Evolutionary conservation across 1,140 invertebrate species (phyloP).

Genomic region (Drosophila auraria): DNA sequence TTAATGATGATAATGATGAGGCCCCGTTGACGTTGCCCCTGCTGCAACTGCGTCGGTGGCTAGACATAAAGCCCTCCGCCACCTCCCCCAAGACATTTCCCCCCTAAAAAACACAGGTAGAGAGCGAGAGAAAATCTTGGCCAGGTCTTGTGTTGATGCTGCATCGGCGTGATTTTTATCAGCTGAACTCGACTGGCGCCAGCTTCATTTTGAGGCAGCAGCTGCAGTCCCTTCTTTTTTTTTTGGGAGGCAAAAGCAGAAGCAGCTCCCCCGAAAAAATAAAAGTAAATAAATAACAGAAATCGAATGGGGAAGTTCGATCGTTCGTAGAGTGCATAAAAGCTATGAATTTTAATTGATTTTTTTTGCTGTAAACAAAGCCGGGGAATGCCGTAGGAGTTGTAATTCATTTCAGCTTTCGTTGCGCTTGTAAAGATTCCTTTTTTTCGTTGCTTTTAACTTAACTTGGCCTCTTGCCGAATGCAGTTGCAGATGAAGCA

Average conservation of each 20-base stretch:
- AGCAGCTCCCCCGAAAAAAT: conserved; percentile 29
- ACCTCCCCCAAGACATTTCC: conserved; percentile 17
- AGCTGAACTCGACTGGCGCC: conserved; percentile 67
- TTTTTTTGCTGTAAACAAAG: conserved; percentile 57
- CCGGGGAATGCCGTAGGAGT: conserved; percentile 57
- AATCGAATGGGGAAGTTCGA: conserved; percentile 34
- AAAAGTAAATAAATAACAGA: conserved; percentile 24
- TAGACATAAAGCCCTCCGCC: conserved; percentile 66
- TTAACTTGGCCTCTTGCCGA: conserved; percentile 15
- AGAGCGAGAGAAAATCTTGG: conserved; percentile 32
- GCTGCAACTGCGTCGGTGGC: conserved; percentile 81
- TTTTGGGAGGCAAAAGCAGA: conserved; percentile 5
- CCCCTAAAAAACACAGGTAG: conserved; percentile 23
- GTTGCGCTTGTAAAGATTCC: conserved; percentile 76
- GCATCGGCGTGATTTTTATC: conserved; percentile 60
- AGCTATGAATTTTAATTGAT: conserved; percentile 85
- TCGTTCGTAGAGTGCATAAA: conserved; percentile 48
- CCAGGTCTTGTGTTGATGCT: conserved; percentile 39
- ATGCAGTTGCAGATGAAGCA: conserved; percentile 65
- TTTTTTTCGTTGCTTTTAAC: conserved; percentile 26
- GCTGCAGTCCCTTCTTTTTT: conserved; percentile 21
- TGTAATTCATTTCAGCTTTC: conserved; percentile 81
- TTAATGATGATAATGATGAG: conserved; percentile 83
- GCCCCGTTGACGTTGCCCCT: conserved; percentile 77
- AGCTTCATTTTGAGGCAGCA: conserved; percentile 52